These are phyloP conservation scores for Poeciliopsis paucimaculata DNA, from an alignment of 2,797 vertebrate species.

Conservation along the genomic window DNA sequence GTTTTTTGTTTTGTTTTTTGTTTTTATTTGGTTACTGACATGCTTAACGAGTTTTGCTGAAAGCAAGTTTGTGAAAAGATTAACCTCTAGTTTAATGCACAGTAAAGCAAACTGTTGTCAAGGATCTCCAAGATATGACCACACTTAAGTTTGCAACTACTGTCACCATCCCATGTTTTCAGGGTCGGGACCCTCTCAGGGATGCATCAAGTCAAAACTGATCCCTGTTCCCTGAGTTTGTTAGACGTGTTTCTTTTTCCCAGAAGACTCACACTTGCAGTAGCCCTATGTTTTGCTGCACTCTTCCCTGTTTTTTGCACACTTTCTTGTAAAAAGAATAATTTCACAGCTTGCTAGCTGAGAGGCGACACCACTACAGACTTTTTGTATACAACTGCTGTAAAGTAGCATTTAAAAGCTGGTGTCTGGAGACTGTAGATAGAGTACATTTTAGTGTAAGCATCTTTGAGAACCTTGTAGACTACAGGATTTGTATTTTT, in stretches of 20 bases:
- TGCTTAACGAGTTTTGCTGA: constrained; percentile 46
- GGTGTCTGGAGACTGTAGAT: constrained; percentile 77
- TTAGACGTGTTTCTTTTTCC: constrained; percentile 37
- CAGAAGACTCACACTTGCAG: constrained; percentile 55
- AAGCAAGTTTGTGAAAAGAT: constrained; percentile 47
- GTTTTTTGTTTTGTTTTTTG: constrained; percentile 33
- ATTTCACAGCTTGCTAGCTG: constrained; percentile 53
- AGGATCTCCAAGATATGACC: constrained; percentile 49
- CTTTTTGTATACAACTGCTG: constrained; percentile 81
- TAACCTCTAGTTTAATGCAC: constrained; percentile 49
- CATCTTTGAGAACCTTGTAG: constrained; percentile 76
- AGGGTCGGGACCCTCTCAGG: constrained; percentile 81
- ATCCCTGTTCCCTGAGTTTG: constrained; percentile 60
- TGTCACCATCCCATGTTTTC: constrained; percentile 69
- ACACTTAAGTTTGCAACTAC: constrained; percentile 46
- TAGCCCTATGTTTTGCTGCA: constrained; percentile 73
- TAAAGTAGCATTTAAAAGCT: constrained; percentile 75
- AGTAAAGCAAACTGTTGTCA: constrained; percentile 36
- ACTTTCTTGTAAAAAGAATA: constrained; percentile 68
- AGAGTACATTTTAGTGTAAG: constrained; percentile 77
- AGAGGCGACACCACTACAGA: constrained; percentile 67
- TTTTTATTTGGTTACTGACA: constrained; percentile 71
- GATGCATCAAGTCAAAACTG: constrained; percentile 76
- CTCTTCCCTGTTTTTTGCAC: constrained; percentile 72
- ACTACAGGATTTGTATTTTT: constrained; percentile 86